Percentiles rank a stretch among this genome's conserved stretches.
Evolutionary conservation across 1,140 invertebrate genomes (phyloP).

Genomic region (Oreohelix idahoensis): DNA sequence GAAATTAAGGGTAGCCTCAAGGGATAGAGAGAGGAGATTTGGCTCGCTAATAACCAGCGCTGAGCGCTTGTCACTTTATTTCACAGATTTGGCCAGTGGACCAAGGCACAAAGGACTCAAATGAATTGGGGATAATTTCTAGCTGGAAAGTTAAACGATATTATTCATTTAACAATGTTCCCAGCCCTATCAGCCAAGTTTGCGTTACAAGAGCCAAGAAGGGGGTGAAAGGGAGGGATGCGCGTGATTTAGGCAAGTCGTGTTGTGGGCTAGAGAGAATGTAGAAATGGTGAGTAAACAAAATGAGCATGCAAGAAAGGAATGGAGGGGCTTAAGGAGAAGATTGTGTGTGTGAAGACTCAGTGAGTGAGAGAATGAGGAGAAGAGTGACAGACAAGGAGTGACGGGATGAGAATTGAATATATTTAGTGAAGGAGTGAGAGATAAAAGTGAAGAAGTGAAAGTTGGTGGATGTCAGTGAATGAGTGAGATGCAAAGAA

Average conservation of each 20-base stretch:
- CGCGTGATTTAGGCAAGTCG: not conserved
- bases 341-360: too few relatives aligned
- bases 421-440: too few relatives aligned
- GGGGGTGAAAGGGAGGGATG: not conserved
- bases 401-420: too few relatives aligned
- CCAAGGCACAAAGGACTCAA: not conserved
- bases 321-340: too few relatives aligned
- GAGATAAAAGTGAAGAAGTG: too few relatives aligned
- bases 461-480: too few relatives aligned
- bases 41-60: not conserved
- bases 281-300: not conserved
- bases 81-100: constrained; percentile 3
- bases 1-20: not conserved
- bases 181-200: not conserved
- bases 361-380: too few relatives aligned
- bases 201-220: not conserved
- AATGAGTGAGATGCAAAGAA: too few relatives aligned
- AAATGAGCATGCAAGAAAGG: not conserved
- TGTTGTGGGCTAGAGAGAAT: not conserved
- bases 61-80: not conserved
- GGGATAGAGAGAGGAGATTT: not conserved
- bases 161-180: not conserved
- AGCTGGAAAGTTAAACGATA: constrained; percentile 2
- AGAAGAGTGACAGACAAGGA: too few relatives aligned
- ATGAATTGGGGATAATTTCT: constrained; percentile 11